Conservation (phyloP, 2,113 vertebrate genomes). For the Heptranchias perlo region DNA sequence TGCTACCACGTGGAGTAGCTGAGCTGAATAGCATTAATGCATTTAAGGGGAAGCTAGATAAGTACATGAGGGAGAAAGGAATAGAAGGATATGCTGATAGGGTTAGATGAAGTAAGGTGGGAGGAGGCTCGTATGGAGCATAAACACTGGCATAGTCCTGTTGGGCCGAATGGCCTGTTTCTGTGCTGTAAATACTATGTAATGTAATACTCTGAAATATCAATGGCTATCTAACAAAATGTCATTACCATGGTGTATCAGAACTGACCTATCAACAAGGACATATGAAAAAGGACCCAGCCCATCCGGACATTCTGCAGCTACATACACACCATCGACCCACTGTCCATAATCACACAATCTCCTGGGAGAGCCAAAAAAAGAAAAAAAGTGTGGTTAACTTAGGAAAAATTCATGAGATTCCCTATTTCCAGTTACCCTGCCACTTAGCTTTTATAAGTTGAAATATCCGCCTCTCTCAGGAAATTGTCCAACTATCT, state of each 20-base stretch:
- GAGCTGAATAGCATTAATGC: too few species aligned
- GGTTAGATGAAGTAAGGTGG: too few species aligned
- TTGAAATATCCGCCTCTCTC: background rate
- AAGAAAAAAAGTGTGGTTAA: background rate
- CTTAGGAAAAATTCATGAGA: background rate
- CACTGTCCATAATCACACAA: background rate
- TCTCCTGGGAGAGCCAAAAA: background rate
- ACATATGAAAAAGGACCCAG: background rate
- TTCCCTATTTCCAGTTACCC: background rate
- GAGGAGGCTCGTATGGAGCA: too few species aligned
- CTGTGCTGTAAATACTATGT: too few species aligned
- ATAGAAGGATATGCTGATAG: too few species aligned
- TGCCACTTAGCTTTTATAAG: background rate
- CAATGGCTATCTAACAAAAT: background rate
- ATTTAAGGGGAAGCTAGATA: too few species aligned
- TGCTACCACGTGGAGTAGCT: too few species aligned
- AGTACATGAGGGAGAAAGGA: too few species aligned
- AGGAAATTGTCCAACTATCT: background rate
- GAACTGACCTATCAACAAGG: background rate
- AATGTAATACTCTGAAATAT: background rate
- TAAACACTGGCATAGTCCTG: too few species aligned
- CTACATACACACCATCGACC: background rate
- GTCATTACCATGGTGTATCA: background rate
- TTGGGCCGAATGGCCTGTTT: too few species aligned
- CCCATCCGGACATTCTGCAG: background rate